These are phyloP conservation scores for Margarornis squamiger DNA, from an alignment of 2,797 vertebrate species.

Conservation along the genomic window DNA sequence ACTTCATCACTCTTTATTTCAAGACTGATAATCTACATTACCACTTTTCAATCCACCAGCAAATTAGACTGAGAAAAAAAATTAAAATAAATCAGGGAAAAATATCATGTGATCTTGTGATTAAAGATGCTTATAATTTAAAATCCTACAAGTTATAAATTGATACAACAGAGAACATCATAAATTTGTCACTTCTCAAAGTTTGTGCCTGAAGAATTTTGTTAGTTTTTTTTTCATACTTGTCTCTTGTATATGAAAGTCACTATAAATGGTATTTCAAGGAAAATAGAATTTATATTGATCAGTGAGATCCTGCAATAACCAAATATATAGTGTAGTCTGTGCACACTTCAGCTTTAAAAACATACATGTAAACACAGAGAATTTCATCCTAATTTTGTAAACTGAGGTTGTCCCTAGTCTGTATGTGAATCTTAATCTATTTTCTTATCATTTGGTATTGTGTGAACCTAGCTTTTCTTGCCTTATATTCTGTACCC, in stretches of 20 bases:
- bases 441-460: background rate
- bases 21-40: background rate
- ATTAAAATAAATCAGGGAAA: background rate
- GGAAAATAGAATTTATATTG: background rate
- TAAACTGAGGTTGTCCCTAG: background rate
- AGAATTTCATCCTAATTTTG: background rate
- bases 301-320: background rate
- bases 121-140: background rate
- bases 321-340: background rate
- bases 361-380: background rate
- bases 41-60: background rate
- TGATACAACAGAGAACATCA: background rate
- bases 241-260: background rate
- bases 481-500: background rate
- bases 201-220: background rate
- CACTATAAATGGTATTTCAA: background rate
- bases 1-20: background rate
- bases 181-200: background rate
- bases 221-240: background rate
- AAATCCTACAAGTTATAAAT: background rate
- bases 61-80: background rate
- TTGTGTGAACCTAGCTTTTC: background rate
- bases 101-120: background rate
- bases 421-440: background rate
- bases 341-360: background rate